Evolutionary conservation across 2,888 invertebrate species (phyloP), one percentile per base, ranked within the genome.

Genomic region (Drosophila testacea): DNA sequence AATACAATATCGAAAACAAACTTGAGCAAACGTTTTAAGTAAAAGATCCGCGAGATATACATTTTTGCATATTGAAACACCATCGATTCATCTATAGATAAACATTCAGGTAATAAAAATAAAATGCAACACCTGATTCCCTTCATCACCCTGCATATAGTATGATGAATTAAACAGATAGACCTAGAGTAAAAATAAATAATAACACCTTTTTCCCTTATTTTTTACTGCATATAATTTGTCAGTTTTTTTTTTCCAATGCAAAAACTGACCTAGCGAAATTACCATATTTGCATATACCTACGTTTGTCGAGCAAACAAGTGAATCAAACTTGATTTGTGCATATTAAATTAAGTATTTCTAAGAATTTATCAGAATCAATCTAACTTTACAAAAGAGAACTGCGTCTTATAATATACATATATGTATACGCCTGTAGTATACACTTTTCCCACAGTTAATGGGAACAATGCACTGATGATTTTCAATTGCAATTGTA

Each of bases 401-500:
- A 4, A 39, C 13, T 39, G n/a, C 51, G n/a, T 28, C 16, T 52
- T 54, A 16, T 16, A 41, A 6, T 39, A 10, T 39, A 11, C 4
- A 9, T 30, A 30, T 30, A 46, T 51, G 32, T 13, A 13, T 30
- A 32, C 34, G n/a, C 7, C 7, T 39, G 13, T 13, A 13, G 3
- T 13, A 10, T 48, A 32, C 16, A 32, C 6, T 27, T 55, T 55
- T 55, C 42, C 42, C 55, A 55, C 42, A 34, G 42, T 34, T 34
- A 32, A 34, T 11, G 32, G 32, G 6, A 22, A 34, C 55, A 55
- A 34, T 55, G 55, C 55, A 42, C 22, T 42, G 13, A 27, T 52
- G 28, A 28, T 32, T 42, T 44, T 34, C 55, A 55, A 55, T 47
- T 57, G 36, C 57, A 47, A 39, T 38, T 54, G 41, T 54, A 4